These are phyloP conservation scores for Smittia sp. DNA, from an alignment of 2,888 invertebrate genomes.

Conservation along the genomic window DNA sequence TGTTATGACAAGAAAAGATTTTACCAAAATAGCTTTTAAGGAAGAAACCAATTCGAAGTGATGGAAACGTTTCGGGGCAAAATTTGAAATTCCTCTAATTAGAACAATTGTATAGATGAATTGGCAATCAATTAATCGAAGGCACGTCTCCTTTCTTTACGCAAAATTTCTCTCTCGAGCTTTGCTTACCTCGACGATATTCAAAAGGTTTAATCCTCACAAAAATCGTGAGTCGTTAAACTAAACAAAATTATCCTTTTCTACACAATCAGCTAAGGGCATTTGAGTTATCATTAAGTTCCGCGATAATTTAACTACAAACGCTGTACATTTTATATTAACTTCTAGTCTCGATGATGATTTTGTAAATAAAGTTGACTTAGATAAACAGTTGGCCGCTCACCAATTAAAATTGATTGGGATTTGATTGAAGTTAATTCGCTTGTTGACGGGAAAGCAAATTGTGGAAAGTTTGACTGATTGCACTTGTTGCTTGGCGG, in stretches of 20 bases:
- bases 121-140: too few species aligned
- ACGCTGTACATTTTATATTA: not conserved
- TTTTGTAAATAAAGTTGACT: not conserved
- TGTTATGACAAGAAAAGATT: not conserved
- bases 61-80: too few species aligned
- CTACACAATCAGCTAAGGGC: not conserved
- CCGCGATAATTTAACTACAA: not conserved
- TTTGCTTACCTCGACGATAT: too few species aligned
- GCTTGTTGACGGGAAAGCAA: not conserved
- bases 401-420: not conserved
- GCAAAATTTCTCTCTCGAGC: not conserved
- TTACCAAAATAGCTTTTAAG: slow-evolving; percentile 8
- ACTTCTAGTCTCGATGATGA: not conserved
- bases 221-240: too few species aligned
- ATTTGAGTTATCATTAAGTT: not conserved
- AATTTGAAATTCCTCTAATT: too few species aligned
- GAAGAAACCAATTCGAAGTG: not conserved
- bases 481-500: too few species aligned
- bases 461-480: too few species aligned
- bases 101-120: too few species aligned
- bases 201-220: too few species aligned
- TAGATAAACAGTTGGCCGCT: not conserved
- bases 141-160: too few species aligned
- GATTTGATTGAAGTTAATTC: not conserved
- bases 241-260: too few species aligned